Evolutionary conservation across 2,797 vertebrate genomes (phyloP).

Genomic region (Hirundo rustica): DNA sequence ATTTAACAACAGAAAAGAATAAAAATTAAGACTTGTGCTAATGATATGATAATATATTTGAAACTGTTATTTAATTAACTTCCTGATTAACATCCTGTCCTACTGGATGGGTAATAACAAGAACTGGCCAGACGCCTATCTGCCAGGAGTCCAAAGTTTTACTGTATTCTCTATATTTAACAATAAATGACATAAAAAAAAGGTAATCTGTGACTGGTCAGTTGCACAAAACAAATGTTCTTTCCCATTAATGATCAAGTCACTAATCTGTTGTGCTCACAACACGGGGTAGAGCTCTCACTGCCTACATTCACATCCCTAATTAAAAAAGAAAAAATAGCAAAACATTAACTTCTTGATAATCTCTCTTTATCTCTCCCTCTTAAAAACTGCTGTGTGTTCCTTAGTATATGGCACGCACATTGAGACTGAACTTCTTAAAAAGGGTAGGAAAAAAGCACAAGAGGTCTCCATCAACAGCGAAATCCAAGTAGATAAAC

Average conservation of each 20-base stretch:
- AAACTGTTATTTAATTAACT: conserved; percentile 1
- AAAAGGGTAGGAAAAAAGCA: not conserved
- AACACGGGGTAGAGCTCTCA: not conserved
- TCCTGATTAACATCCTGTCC: not conserved
- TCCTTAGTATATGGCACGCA: not conserved
- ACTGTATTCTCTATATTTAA: not conserved
- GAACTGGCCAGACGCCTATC: not conserved
- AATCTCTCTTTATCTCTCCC: not conserved
- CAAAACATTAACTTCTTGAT: conserved; percentile 1
- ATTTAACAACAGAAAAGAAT: not conserved
- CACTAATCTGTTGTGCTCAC: not conserved
- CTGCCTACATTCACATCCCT: not conserved
- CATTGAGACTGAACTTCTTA: not conserved
- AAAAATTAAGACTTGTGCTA: not conserved
- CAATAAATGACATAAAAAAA: not conserved
- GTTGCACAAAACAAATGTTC: not conserved
- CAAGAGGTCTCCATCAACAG: not conserved
- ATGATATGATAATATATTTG: not conserved
- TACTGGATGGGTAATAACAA: not conserved
- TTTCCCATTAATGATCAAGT: conserved; percentile 24
- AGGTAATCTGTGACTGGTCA: not conserved
- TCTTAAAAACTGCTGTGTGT: conserved; percentile 16
- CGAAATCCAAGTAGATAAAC: conserved; percentile 32
- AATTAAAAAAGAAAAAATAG: not conserved
- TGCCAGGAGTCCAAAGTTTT: not conserved